Evolutionary conservation across 2,888 invertebrate species (phyloP).

Genomic region (Netelia virgata): DNA sequence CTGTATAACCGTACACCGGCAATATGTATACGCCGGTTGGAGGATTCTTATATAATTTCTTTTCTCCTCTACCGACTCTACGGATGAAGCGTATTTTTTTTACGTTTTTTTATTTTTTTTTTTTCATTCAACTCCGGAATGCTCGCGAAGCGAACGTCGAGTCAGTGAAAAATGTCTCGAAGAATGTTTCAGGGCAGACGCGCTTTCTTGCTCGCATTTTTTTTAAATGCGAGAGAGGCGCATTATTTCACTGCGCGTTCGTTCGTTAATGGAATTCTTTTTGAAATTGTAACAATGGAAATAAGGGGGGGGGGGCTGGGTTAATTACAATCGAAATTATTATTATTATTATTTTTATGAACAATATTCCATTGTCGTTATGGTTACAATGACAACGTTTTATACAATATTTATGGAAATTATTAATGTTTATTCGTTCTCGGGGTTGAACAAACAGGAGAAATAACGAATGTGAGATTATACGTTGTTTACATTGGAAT

Average conservation of each 20-base stretch:
- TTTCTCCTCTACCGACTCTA: background rate
- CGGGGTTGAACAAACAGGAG: no score
- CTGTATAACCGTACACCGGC: constrained; percentile 9
- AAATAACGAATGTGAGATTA: no score
- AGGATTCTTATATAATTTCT: constrained; percentile 39
- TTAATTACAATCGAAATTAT: no score
- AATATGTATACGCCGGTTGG: background rate
- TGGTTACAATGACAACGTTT: no score
- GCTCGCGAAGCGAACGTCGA: constrained; percentile 13
- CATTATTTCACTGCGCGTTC: constrained; percentile 3
- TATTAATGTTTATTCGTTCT: no score
- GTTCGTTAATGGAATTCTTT: background rate
- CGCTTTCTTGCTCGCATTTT: constrained; percentile 18
- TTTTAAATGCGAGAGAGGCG: background rate
- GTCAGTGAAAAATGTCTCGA: constrained; percentile 16
- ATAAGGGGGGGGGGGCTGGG: background rate
- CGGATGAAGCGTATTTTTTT: constrained; percentile 2
- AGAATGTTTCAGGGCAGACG: constrained; percentile 10
- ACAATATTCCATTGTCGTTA: no score
- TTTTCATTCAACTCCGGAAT: constrained; percentile 14
- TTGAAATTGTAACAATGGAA: background rate
- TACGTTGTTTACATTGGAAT: no score
- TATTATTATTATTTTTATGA: no score
- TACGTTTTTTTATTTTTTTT: constrained; percentile 23
- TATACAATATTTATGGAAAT: no score